Conservation (phyloP, 2,888 invertebrate genomes). For the Blastobasis lacticolella region DNA sequence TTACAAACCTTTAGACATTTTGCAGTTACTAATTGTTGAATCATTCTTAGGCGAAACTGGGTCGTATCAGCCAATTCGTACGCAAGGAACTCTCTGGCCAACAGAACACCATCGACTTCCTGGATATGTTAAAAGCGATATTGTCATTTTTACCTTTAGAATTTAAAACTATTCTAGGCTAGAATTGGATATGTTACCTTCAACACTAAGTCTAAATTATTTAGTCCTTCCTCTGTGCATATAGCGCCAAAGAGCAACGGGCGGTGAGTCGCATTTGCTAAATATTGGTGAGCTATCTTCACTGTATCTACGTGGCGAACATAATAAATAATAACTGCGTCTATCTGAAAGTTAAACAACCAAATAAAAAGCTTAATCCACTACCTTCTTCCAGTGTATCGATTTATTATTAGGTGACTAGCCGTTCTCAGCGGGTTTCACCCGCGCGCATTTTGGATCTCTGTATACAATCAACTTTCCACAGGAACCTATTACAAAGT, state of each 20-base stretch:
- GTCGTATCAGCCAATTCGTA: conserved; percentile 34
- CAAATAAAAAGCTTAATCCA: neutral
- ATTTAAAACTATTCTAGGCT: conserved; percentile 4
- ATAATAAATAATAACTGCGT: conserved; percentile 35
- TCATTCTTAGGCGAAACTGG: conserved; percentile 27
- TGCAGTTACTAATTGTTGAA: conserved; percentile 45
- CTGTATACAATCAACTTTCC: too few species aligned
- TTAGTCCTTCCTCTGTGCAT: conserved; percentile 27
- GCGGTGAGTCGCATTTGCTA: conserved; percentile 17
- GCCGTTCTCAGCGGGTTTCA: too few species aligned
- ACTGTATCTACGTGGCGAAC: conserved; percentile 24
- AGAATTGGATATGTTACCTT: conserved; percentile 23
- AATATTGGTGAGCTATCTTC: conserved; percentile 21
- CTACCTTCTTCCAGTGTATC: too few species aligned
- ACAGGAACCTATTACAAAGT: too few species aligned
- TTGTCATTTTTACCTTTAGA: neutral
- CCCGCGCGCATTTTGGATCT: too few species aligned
- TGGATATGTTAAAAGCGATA: conserved; percentile 16
- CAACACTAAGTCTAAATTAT: conserved; percentile 32
- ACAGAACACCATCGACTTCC: conserved; percentile 46
- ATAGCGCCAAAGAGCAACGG: conserved; percentile 29
- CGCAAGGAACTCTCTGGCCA: conserved; percentile 44
- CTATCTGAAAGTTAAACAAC: conserved; percentile 33
- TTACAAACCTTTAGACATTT: conserved; percentile 45
- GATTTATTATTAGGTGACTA: too few species aligned